Percentiles rank a stretch among this genome's conserved stretches.
Evolutionary conservation across 1,140 invertebrate species (phyloP).

Genomic region (Bombus affinis): DNA sequence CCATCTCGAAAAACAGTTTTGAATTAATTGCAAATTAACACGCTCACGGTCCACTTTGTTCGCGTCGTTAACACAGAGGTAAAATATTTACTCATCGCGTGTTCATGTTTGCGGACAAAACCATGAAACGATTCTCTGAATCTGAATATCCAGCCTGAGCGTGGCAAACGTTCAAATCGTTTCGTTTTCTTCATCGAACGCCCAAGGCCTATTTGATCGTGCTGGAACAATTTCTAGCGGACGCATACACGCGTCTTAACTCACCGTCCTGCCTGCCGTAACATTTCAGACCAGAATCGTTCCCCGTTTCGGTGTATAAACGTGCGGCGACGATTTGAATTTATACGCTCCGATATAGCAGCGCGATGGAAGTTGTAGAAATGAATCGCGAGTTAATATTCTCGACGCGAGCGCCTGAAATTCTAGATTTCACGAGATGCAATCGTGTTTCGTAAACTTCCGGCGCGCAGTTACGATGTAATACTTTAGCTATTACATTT

Average conservation of each 20-base stretch:
- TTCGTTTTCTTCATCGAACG: constrained; percentile 3
- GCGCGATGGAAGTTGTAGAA: constrained; percentile 25
- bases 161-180: neutral
- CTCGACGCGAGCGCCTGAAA: constrained; percentile 46
- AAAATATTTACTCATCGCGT: neutral
- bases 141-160: neutral
- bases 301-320: neutral
- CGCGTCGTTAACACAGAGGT: neutral
- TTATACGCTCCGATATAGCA: constrained; percentile 27
- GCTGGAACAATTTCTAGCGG: constrained; percentile 23
- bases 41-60: neutral
- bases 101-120: neutral
- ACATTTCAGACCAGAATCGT: constrained; percentile 25
- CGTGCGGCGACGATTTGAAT: constrained; percentile 32
- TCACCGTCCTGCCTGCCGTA: neutral
- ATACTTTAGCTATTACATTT: neutral
- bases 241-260: neutral
- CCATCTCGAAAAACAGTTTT: neutral
- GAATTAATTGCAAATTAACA: neutral
- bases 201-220: constrained; percentile 28
- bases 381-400: constrained; percentile 62
- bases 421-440: constrained; percentile 43
- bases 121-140: neutral
- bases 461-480: neutral
- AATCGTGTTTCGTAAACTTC: constrained; percentile 29